Conservation (phyloP, 2,797 vertebrate species). For the Chrysocyon brachyurus region DNA sequence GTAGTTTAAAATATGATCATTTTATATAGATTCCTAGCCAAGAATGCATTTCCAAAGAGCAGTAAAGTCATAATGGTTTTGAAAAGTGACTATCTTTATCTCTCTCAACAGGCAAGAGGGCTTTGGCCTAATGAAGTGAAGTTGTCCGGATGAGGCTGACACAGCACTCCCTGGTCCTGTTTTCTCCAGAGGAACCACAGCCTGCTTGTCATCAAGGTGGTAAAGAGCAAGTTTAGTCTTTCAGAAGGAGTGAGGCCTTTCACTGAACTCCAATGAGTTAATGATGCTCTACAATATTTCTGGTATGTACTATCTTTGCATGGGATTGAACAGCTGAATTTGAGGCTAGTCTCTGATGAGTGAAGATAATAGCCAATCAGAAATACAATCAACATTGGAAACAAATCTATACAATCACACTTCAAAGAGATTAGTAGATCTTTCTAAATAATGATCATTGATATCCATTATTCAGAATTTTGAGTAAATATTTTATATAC, state of each 20-base stretch:
- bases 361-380: constrained; percentile 17
- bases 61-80: constrained; percentile 15
- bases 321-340: background rate
- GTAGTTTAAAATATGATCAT: constrained; percentile 60
- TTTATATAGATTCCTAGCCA: constrained; percentile 61
- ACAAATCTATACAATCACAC: background rate
- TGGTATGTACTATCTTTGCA: background rate
- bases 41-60: constrained; percentile 43
- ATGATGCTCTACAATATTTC: background rate
- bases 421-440: background rate
- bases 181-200: background rate
- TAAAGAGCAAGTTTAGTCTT: background rate
- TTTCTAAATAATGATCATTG: background rate
- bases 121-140: background rate
- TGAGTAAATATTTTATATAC: background rate
- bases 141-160: background rate
- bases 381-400: constrained; percentile 36
- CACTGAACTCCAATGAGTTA: background rate
- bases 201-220: background rate
- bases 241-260: background rate
- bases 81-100: constrained; percentile 41
- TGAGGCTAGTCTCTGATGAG: background rate
- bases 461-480: background rate
- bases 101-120: background rate
- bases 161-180: background rate